Evolutionary conservation across 2,797 vertebrate genomes (phyloP).

Genomic region (Tragopan temminckii): DNA sequence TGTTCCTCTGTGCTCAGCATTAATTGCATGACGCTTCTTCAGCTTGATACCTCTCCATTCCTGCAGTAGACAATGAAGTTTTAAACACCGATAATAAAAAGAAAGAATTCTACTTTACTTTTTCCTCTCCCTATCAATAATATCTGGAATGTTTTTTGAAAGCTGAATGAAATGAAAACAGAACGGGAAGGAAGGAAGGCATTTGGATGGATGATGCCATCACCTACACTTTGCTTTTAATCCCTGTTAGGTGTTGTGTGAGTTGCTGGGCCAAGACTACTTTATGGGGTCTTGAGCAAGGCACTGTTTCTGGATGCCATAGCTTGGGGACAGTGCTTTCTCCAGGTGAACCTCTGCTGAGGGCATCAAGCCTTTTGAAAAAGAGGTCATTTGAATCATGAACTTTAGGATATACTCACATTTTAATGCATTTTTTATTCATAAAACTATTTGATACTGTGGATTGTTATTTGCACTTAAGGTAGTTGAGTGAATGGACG

Average conservation of each 20-base stretch:
- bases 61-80: not conserved
- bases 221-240: not conserved
- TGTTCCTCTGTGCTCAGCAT: not conserved
- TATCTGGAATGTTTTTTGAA: not conserved
- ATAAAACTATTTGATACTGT: not conserved
- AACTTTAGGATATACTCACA: not conserved
- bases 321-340: not conserved
- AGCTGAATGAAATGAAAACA: not conserved
- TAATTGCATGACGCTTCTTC: not conserved
- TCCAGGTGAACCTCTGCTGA: not conserved
- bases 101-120: not conserved
- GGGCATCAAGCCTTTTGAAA: not conserved
- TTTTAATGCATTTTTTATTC: not conserved
- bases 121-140: not conserved
- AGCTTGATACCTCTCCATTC: not conserved
- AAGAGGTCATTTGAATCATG: accelerated
- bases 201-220: not conserved
- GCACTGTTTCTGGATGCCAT: not conserved
- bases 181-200: not conserved
- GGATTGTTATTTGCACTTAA: not conserved
- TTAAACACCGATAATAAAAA: not conserved
- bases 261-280: not conserved
- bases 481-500: not conserved
- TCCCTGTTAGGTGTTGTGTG: not conserved
- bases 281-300: not conserved